Evolutionary conservation across 2,888 invertebrate species (phyloP).

Genomic region (Epiblema foenella): DNA sequence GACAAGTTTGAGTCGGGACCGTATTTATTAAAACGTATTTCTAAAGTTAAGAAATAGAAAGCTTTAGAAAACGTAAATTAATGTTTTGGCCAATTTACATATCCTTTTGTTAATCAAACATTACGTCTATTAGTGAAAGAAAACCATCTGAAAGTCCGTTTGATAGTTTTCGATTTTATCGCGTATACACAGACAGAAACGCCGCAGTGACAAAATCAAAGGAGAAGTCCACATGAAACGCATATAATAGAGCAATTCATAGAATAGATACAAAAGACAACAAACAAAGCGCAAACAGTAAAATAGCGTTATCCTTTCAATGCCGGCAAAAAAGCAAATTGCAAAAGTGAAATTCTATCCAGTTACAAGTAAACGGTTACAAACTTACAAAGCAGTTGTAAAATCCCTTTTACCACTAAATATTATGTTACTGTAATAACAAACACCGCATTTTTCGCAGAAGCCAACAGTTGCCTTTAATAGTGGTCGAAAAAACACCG

Average conservation of each 20-base stretch:
- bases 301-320: constrained; percentile 8
- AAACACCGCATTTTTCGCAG: constrained; percentile 15
- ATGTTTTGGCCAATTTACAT: too few relatives aligned
- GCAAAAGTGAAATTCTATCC: constrained; percentile 17
- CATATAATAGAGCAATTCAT: background rate
- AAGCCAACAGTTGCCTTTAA: constrained; percentile 9
- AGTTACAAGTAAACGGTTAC: background rate
- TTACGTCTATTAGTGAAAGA: too few relatives aligned
- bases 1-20: too few relatives aligned
- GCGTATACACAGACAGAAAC: too few relatives aligned
- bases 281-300: background rate
- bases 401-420: constrained; percentile 4
- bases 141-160: too few relatives aligned
- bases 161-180: too few relatives aligned
- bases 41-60: background rate
- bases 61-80: too few relatives aligned
- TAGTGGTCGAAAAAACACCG: background rate
- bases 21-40: too few relatives aligned
- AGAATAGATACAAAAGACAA: constrained; percentile 6
- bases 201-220: background rate
- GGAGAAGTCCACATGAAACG: background rate
- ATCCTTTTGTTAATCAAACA: too few relatives aligned
- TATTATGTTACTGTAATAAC: constrained; percentile 11
- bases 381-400: background rate
- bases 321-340: background rate